Evolutionary conservation across 2,888 invertebrate species (phyloP).

Genomic region (Drosophila falleni): DNA sequence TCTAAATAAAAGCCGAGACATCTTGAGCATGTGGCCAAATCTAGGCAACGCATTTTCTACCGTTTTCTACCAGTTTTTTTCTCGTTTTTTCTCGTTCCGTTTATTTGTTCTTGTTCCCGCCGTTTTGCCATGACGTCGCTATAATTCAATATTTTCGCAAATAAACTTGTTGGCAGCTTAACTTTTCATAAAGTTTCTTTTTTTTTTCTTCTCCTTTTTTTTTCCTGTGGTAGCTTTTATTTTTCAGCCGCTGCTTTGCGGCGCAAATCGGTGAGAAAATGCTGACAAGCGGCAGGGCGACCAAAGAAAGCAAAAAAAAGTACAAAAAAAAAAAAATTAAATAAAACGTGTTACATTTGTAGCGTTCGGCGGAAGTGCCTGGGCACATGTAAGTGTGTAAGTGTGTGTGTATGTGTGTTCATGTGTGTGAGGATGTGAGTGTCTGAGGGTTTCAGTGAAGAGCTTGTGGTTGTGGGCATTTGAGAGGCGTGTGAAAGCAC

Average conservation of each 20-base stretch:
- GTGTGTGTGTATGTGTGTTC: neutral
- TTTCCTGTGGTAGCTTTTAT: constrained; percentile 47
- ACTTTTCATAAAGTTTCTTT: constrained; percentile 69
- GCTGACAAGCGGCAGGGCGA: constrained; percentile 69
- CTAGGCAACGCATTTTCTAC: constrained; percentile 64
- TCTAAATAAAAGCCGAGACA: constrained; percentile 62
- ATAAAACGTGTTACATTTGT: constrained; percentile 80
- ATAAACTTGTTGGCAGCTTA: constrained; percentile 81
- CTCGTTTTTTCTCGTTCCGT: constrained; percentile 8
- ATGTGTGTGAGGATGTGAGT: neutral
- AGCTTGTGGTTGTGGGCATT: constrained; percentile 37
- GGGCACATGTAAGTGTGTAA: constrained; percentile 9
- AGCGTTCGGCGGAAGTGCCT: constrained; percentile 58
- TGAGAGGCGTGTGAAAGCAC: constrained; percentile 50
- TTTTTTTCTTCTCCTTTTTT: constrained; percentile 11
- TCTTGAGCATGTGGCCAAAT: constrained; percentile 66
- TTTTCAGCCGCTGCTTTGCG: constrained; percentile 63
- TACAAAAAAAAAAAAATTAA: constrained; percentile 65
- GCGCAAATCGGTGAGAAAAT: constrained; percentile 73
- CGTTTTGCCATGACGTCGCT: constrained; percentile 64
- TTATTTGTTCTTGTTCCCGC: constrained; percentile 28
- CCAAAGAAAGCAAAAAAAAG: constrained; percentile 26
- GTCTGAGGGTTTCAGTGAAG: constrained; percentile 12
- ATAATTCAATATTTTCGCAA: constrained; percentile 80
- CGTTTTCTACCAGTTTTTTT: neutral